Conservation (phyloP, 2,113 vertebrate genomes). For the Sinocyclocheilus anshuiensis region DNA sequence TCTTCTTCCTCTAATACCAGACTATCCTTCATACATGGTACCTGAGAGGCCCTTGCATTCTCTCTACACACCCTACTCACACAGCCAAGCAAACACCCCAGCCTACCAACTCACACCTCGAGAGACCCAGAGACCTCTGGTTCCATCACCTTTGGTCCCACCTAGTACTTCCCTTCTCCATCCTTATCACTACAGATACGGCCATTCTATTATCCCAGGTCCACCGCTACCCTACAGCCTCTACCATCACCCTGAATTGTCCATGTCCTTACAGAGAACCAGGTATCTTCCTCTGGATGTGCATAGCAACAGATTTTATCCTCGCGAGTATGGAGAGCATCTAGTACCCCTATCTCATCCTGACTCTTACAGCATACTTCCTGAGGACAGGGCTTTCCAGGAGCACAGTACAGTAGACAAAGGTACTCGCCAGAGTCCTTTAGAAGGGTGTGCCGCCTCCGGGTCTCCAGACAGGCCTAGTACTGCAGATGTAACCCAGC, state of each 20-base stretch:
- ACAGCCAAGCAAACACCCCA: constrained; percentile 61
- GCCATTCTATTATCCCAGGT: constrained; percentile 78
- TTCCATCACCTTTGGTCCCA: constrained; percentile 78
- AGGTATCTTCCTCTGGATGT: constrained; percentile 70
- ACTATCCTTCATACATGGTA: constrained; percentile 84
- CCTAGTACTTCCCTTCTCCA: constrained; percentile 70
- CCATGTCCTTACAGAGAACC: constrained; percentile 59
- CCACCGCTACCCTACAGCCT: constrained; percentile 80
- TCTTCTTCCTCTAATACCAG: constrained; percentile 77
- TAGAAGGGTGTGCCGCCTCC: constrained; percentile 84
- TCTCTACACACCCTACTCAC: constrained; percentile 82
- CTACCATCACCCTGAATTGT: constrained; percentile 78
- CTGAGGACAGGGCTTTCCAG: constrained; percentile 54
- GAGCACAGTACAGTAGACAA: constrained; percentile 71
- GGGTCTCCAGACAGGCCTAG: constrained; percentile 92
- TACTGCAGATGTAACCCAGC: constrained; percentile 84
- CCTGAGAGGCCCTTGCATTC: constrained; percentile 76
- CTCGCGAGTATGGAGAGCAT: constrained; percentile 73
- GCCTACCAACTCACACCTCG: constrained; percentile 74
- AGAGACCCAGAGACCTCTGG: constrained; percentile 83
- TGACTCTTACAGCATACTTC: constrained; percentile 69
- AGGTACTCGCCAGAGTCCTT: constrained; percentile 86
- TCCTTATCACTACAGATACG: constrained; percentile 82
- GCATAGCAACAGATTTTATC: constrained; percentile 72
- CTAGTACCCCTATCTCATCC: constrained; percentile 67